A percentile compares a stretch with the other conserved stretches of the same genome.
Conservation (phyloP, 2,113 vertebrate genomes). For the Centropus unirufus region DNA sequence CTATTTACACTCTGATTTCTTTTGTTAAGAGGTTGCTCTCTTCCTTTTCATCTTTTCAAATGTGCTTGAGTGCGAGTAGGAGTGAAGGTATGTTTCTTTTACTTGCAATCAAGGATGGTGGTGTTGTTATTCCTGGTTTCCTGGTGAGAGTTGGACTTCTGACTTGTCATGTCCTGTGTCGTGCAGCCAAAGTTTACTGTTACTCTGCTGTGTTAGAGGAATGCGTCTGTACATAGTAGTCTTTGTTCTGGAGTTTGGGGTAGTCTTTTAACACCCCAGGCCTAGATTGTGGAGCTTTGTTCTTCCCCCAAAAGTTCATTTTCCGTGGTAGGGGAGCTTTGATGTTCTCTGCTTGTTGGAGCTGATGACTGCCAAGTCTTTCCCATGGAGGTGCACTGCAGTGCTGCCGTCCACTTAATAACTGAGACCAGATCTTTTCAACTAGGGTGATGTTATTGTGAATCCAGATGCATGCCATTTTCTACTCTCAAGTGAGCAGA, state of each 20-base stretch:
- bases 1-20: not conserved
- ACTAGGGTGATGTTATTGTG: not conserved
- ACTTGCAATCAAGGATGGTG: not conserved
- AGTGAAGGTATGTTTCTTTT: not conserved
- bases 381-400: not conserved
- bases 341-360: not conserved
- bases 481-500: not conserved
- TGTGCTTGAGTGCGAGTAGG: not conserved
- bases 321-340: not conserved
- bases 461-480: not conserved
- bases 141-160: not conserved
- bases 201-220: not conserved
- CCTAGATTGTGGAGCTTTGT: not conserved
- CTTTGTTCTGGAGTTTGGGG: not conserved
- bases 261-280: not conserved
- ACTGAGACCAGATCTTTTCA: not conserved
- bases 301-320: not conserved
- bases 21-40: not conserved
- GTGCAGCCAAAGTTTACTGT: not conserved
- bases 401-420: not conserved
- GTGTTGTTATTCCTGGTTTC: not conserved
- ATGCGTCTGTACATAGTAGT: not conserved
- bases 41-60: not conserved
- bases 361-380: not conserved
- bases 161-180: not conserved